phyloP scores from a whole-genome alignment of 2,888 invertebrate species.

The Eilema griseolum region DNA sequence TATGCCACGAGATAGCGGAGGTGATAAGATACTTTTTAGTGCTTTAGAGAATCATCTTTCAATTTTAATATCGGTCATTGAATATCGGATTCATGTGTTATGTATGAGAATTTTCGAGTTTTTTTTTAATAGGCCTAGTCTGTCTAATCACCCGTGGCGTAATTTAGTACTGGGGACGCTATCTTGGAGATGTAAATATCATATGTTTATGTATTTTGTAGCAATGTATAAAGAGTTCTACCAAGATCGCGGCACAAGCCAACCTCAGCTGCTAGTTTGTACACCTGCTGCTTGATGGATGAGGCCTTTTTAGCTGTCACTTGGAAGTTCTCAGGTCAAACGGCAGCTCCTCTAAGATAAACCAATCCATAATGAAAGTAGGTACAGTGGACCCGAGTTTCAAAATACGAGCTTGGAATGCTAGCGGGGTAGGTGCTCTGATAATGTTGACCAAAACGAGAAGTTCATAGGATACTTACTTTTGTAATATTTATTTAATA shows the following conservation, averaged over 20 bases:
- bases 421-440: too few relatives aligned
- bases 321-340: not conserved
- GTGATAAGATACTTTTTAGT: conserved; percentile 26
- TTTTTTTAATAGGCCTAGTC: not conserved
- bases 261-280: not conserved
- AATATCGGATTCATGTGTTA: not conserved
- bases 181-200: not conserved
- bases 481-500: too few relatives aligned
- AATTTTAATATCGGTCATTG: conserved; percentile 11
- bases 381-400: too few relatives aligned
- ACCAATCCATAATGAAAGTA: too few relatives aligned
- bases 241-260: not conserved
- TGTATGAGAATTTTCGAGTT: not conserved
- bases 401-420: too few relatives aligned
- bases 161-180: not conserved
- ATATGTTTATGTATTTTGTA: not conserved
- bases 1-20: conserved; percentile 8
- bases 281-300: not conserved
- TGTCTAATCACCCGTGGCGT: not conserved
- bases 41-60: conserved; percentile 14
- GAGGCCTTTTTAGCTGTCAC: too few relatives aligned
- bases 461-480: too few relatives aligned
- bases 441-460: too few relatives aligned
- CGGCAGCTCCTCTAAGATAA: not conserved
- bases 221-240: not conserved